Base-by-base conservation (phyloP, 2,797 vertebrate genomes). In the Sparidentex hasta region DNA sequence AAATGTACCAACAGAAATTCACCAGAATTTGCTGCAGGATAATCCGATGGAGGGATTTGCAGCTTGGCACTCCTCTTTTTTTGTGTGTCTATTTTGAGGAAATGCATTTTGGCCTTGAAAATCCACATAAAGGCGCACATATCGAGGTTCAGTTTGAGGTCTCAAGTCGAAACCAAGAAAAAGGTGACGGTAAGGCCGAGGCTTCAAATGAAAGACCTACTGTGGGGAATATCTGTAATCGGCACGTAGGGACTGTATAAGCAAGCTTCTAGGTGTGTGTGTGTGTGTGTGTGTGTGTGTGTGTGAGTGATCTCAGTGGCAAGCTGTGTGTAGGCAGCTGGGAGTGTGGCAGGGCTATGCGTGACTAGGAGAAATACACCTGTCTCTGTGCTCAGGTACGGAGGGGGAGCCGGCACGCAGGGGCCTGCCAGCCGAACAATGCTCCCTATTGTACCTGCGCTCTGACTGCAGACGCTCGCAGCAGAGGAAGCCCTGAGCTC, bases 351-450 rank as follows among this genome's bases (percentile, higher is more conserved):
- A 84, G 89, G 90, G 94, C 94, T 93, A 77, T 94, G 95, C 96
- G 95, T 96, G 95, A 96, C 92, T 94, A 95, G 94, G 88, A 92
- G 95, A 93, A 94, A 95, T 97, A 95, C 97, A 98, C 97, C 97
- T 98, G 97, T 97, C 96, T 96, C 94, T 81, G 92, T 91, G 93
- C 80, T 92, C 95, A 96, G 95, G 96, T 96, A 95, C 91, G 94
- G 93, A 93, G 93, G 94, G 94, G 92, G 92, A 88, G 90, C 86
- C 87, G 84, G 86, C 97, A 97, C 92, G 97, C 96, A 95, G 93
- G 87, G 96, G 94, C 97, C 95, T 97, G 97, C 93, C 94, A 88
- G 48, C 67, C 64, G 92, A 95, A 98, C 97, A 98, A 97, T 97
- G 95, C 90, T 86, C 87, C 77, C 92, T 95, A 97, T 98, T 98